These are phyloP conservation scores for Myxocyprinus asiaticus DNA, from an alignment of 2,113 vertebrate genomes.

Conservation along the genomic window DNA sequence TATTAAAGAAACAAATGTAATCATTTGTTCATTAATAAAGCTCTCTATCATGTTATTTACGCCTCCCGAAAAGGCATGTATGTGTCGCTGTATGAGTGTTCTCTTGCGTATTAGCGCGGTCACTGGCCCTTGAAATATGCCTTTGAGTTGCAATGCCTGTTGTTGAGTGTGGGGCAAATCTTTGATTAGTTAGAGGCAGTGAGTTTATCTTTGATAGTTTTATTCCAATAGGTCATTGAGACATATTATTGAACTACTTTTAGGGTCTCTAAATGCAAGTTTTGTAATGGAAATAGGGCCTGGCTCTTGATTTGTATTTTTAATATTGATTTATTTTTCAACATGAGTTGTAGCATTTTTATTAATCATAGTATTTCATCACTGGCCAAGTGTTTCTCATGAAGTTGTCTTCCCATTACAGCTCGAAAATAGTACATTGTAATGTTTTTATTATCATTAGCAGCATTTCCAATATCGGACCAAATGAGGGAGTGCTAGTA, in stretches of 20 bases:
- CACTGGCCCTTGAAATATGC: neutral
- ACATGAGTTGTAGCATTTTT: too few species aligned
- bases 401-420: too few species aligned
- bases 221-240: constrained; percentile 1
- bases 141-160: constrained; percentile 9
- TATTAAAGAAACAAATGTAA: constrained; percentile 8
- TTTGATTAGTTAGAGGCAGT: neutral
- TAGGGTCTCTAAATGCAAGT: neutral
- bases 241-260: neutral
- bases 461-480: too few species aligned
- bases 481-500: too few species aligned
- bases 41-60: constrained; percentile 3
- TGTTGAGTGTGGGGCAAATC: constrained; percentile 6
- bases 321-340: too few species aligned
- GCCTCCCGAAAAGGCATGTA: too few species aligned
- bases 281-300: neutral
- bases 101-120: constrained; percentile 6
- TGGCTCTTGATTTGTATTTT: neutral
- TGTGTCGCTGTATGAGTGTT: neutral
- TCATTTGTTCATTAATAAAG: constrained; percentile 14
- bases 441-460: too few species aligned
- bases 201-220: constrained; percentile 21
- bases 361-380: too few species aligned
- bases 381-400: too few species aligned
- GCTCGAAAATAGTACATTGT: too few species aligned